Percentiles rank a stretch among this genome's conserved stretches.
These are phyloP conservation scores for Callopanchax toddi DNA, from an alignment of 2,113 vertebrate genomes.

Conservation along the genomic window DNA sequence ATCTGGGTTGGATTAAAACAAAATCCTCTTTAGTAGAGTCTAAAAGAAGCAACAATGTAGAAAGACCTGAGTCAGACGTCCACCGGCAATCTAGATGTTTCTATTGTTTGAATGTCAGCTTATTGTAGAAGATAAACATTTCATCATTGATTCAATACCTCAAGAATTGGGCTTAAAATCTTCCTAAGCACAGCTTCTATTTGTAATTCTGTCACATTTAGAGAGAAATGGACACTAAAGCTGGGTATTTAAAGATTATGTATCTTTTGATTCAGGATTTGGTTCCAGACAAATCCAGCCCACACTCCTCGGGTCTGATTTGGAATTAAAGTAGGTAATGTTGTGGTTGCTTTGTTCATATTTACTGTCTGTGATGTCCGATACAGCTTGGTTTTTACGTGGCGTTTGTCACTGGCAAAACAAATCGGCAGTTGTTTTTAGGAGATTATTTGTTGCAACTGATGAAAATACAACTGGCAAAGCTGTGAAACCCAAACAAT, in stretches of 20 bases:
- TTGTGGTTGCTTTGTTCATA: neutral
- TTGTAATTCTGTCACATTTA: neutral
- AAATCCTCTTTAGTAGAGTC: too few species aligned
- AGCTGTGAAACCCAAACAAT: neutral
- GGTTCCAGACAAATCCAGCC: neutral
- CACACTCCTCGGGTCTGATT: neutral
- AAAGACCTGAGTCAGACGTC: too few species aligned
- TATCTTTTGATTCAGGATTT: neutral
- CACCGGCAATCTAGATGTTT: too few species aligned
- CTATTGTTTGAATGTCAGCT: neutral
- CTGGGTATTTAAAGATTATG: neutral
- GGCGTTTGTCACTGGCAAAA: neutral
- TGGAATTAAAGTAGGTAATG: neutral
- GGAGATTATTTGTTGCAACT: too few species aligned
- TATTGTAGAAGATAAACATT: neutral
- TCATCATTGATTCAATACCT: neutral
- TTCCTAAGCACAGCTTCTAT: neutral
- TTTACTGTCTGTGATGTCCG: neutral
- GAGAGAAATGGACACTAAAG: neutral
- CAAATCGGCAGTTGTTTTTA: neutral
- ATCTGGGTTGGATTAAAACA: too few species aligned
- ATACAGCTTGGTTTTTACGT: too few species aligned
- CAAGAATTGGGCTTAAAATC: neutral
- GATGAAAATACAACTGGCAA: neutral
- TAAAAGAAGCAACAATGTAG: too few species aligned